Evolutionary conservation across 2,113 vertebrate species (phyloP).

Genomic region (Pavo muticus): DNA sequence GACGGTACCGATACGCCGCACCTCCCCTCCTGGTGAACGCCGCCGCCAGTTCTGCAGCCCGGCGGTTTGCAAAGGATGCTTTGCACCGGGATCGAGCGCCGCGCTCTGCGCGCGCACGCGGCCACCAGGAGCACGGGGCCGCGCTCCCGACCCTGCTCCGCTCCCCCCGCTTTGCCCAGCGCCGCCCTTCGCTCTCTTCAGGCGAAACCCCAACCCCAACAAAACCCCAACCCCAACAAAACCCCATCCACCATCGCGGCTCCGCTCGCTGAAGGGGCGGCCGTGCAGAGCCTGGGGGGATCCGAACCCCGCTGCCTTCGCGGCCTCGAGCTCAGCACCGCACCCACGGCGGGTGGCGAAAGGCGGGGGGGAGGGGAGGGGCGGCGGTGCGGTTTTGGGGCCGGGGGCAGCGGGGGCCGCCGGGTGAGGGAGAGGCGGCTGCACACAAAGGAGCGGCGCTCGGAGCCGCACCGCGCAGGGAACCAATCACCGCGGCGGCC

Average conservation of each 20-base stretch:
- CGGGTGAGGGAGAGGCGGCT: neutral
- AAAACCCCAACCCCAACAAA: neutral
- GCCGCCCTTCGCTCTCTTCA: neutral
- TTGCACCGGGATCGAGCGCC: neutral
- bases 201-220: neutral
- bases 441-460: conserved; percentile 64
- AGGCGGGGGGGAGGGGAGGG: neutral
- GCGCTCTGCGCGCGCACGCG: neutral
- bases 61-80: accelerated
- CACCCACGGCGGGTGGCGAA: too few species aligned
- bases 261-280: neutral
- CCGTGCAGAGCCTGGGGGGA: too few species aligned
- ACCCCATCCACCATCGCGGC: accelerated
- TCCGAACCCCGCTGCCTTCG: too few species aligned
- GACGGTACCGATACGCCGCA: neutral
- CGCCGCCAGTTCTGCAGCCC: accelerated
- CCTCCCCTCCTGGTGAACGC: neutral
- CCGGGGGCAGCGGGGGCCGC: neutral
- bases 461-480: neutral
- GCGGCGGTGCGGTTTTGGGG: neutral
- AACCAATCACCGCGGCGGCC: conserved; percentile 61
- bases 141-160: neutral
- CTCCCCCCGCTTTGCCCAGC: neutral
- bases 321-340: too few species aligned
- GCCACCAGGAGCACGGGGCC: neutral